Base-by-base conservation (phyloP, 2,888 invertebrate genomes). In the Trissonchulus sp. region DNA sequence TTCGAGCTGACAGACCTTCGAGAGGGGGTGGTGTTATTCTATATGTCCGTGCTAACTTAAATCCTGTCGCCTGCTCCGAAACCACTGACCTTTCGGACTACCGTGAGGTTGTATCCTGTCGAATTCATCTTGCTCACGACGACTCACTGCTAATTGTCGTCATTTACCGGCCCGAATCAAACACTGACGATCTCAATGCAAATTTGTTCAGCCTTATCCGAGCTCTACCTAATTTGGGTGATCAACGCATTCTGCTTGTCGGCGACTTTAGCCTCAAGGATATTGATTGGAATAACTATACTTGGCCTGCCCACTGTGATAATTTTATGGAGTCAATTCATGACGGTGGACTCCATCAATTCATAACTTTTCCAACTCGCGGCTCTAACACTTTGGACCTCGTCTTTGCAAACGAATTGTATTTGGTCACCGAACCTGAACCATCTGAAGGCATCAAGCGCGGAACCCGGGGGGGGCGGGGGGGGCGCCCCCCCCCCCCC, bases 21-120 rank as follows among this genome's bases (percentile, higher is more conserved):
- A 60, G 60, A n/a, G 60, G 60, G 60, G 60, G 60, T 60, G 60
- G 60, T 60, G 60, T 60, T 60, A 60, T 60, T n/a, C 18, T 60
- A n/a, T n/a, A 18, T 18, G 60, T 60, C n/a, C 18, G n/a, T 18
- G n/a, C 18, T n/a, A 18, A 18, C n/a, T 60, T 60, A 18, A 60
- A n/a, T n/a, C 60, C 60, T 60, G n/a, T n/a, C n/a, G 18, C 60
- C n/a, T 18, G 18, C n/a, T 60, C 60, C 60, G 18, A 18, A 18
- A 60, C 60, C n/a, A n/a, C n/a, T n/a, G 60, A 60, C n/a, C 18
- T 60, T n/a, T n/a, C 18, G 18, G n/a, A 18, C 60, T 60, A 60
- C n/a, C 18, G 18, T n/a, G 60, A 60, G n/a, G 18, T 60, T 60
- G 18, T 18, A 18, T 60, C 60, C n/a, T 60, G 60, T n/a, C 60